Conservation (phyloP, 2,797 vertebrate genomes). For the Hephaestus fuliginosus region DNA sequence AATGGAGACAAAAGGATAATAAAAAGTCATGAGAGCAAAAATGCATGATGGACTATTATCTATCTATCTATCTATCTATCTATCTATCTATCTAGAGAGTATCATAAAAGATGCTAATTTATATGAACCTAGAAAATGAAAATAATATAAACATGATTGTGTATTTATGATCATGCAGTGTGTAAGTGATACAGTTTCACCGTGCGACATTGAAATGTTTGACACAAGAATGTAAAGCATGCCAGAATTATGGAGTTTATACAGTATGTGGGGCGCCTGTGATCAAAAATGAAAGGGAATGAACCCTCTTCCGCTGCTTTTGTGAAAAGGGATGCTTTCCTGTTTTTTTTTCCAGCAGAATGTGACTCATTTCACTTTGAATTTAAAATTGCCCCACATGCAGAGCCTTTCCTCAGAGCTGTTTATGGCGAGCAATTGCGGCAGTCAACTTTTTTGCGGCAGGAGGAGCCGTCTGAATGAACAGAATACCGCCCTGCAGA, state of each 20-base stretch:
- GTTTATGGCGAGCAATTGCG: conserved; percentile 42
- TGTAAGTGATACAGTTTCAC: not conserved
- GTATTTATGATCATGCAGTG: not conserved
- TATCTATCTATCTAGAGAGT: no score
- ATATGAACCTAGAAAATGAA: not conserved
- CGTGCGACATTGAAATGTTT: not conserved
- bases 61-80: no score
- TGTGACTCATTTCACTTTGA: conserved; percentile 58
- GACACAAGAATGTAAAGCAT: conserved; percentile 6
- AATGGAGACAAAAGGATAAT: not conserved
- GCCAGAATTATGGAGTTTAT: conserved; percentile 29
- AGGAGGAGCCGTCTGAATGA: conserved; percentile 38
- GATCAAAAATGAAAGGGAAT: conserved; percentile 55
- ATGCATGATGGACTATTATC: not conserved
- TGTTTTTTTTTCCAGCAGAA: conserved; percentile 30
- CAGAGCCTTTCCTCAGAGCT: conserved; percentile 48
- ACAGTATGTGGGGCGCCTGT: conserved; percentile 49
- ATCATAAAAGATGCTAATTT: not conserved
- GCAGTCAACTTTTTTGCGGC: conserved; percentile 11
- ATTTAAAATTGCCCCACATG: conserved; percentile 63
- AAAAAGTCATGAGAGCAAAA: not conserved
- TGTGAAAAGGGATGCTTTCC: conserved; percentile 32
- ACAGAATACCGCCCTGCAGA: conserved; percentile 1
- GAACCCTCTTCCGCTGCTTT: conserved; percentile 24
- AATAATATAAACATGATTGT: not conserved